Evolutionary conservation across 2,113 vertebrate species (phyloP).

Genomic region (Suncus etruscus): DNA sequence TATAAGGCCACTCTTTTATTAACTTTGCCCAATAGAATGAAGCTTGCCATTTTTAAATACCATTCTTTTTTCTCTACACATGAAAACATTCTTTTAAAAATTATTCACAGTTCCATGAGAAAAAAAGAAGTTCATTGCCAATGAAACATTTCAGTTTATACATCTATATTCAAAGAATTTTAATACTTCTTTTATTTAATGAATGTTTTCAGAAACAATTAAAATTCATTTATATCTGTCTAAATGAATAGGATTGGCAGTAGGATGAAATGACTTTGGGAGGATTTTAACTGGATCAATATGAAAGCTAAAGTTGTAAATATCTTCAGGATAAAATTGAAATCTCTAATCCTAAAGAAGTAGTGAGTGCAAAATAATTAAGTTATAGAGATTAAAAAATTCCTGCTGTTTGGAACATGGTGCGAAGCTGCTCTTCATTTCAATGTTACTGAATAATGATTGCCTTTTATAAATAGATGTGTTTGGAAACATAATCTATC

Average conservation of each 20-base stretch:
- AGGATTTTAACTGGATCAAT: constrained; percentile 56
- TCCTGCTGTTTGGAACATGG: neutral
- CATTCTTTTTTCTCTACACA: no score
- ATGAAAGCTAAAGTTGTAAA: constrained; percentile 71
- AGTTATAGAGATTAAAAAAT: neutral
- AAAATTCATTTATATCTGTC: constrained; percentile 68
- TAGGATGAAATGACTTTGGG: constrained; percentile 72
- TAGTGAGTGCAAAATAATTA: constrained; percentile 53
- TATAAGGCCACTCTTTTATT: neutral
- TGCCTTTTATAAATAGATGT: neutral
- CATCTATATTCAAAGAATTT: constrained; percentile 43
- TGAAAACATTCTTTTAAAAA: neutral
- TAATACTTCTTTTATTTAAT: constrained; percentile 62
- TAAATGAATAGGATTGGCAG: constrained; percentile 74
- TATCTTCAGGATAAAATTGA: constrained; percentile 56
- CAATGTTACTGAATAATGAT: neutral
- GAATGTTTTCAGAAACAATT: constrained; percentile 76
- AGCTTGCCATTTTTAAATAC: neutral
- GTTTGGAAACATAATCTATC: constrained; percentile 24
- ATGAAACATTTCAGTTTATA: constrained; percentile 57
- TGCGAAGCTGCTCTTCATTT: constrained; percentile 6
- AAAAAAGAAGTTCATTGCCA: constrained; percentile 71
- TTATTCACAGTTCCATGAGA: neutral
- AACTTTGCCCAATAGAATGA: neutral
- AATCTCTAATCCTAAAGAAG: constrained; percentile 63